Evolutionary conservation across 2,797 vertebrate species (phyloP).

Genomic region (Catamblyrhynchus diadema): DNA sequence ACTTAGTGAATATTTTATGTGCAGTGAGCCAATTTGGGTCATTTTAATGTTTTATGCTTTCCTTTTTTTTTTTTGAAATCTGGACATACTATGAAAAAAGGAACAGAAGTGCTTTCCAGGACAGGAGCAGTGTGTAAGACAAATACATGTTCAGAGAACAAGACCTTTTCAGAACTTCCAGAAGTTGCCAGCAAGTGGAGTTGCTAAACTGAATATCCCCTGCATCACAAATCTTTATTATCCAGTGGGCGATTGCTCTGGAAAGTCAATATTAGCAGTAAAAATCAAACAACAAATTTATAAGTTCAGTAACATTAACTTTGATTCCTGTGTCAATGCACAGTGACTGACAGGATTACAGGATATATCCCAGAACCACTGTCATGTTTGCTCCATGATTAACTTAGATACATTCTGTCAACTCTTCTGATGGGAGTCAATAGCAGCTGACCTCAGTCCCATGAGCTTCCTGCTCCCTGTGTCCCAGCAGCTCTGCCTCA

Average conservation of each 20-base stretch:
- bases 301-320: background rate
- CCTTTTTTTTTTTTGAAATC: background rate
- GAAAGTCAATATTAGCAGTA: background rate
- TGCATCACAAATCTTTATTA: background rate
- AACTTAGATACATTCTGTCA: background rate
- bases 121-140: background rate
- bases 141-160: background rate
- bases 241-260: background rate
- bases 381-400: constrained; percentile 3
- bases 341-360: background rate
- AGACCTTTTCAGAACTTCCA: background rate
- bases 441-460: background rate
- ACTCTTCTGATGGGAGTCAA: background rate
- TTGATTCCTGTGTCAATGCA: background rate
- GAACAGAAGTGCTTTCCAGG: background rate
- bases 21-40: background rate
- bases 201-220: background rate
- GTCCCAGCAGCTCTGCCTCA: background rate
- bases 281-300: background rate
- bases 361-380: background rate
- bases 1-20: background rate
- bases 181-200: background rate
- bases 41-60: background rate
- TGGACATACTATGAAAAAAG: background rate
- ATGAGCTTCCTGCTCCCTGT: background rate